phyloP scores from a whole-genome alignment of 2,113 vertebrate genomes.

The Cephalopholis sonnerati region DNA sequence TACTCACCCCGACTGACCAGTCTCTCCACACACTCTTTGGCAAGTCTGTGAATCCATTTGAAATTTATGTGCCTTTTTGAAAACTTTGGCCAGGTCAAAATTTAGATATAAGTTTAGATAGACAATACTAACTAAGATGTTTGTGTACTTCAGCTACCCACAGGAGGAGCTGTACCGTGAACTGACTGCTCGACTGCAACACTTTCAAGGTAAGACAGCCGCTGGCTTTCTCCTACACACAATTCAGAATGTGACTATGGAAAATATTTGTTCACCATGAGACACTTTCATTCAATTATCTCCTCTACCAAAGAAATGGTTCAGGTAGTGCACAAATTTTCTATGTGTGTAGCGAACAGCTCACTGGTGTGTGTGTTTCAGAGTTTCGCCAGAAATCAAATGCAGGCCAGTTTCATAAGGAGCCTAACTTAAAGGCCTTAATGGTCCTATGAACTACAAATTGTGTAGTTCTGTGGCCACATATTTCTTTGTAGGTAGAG shows the following conservation, averaged over 20 bases:
- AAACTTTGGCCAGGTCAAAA: too few species aligned
- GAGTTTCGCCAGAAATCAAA: background rate
- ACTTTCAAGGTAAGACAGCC: constrained; percentile 87
- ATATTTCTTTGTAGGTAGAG: too few species aligned
- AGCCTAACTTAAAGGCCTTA: background rate
- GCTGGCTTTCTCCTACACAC: background rate
- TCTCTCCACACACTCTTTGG: too few species aligned
- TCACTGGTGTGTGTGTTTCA: too few species aligned
- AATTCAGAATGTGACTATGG: background rate
- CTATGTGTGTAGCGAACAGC: background rate
- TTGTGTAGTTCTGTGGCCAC: too few species aligned
- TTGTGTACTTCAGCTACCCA: constrained; percentile 84
- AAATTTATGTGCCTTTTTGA: too few species aligned
- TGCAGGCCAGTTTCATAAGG: background rate
- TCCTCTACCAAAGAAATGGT: background rate
- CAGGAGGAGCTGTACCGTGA: constrained; percentile 81
- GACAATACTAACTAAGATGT: constrained; percentile 1
- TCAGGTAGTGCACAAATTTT: background rate
- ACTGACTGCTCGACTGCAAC: constrained; percentile 78
- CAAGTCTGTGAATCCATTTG: too few species aligned
- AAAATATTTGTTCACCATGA: background rate
- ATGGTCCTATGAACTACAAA: too few species aligned
- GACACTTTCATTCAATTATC: background rate
- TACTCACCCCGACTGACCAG: too few species aligned
- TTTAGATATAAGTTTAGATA: too few species aligned